Evolutionary conservation across 2,113 vertebrate genomes (phyloP).

Genomic region (Syngnathus typhle): DNA sequence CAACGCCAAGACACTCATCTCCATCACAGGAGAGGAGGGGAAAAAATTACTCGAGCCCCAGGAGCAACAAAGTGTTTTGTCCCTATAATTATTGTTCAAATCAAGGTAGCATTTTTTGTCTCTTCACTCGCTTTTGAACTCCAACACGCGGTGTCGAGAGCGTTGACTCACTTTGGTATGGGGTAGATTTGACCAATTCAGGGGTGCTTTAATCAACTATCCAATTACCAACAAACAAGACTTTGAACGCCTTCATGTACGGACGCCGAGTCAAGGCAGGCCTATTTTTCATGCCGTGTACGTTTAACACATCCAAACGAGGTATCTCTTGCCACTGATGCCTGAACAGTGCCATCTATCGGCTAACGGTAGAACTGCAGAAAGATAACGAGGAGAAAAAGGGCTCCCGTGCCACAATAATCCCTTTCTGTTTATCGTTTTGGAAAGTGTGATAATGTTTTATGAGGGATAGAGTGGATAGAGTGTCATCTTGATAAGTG

Average conservation of each 20-base stretch:
- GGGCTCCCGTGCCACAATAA: neutral
- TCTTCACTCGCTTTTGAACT: constrained; percentile 42
- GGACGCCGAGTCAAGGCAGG: constrained; percentile 46
- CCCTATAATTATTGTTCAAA: constrained; percentile 58
- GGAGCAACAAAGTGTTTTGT: neutral
- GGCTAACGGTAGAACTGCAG: constrained; percentile 28
- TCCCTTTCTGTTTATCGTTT: constrained; percentile 1
- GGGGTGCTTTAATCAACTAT: constrained; percentile 53
- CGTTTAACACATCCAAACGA: constrained; percentile 35
- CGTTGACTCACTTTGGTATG: constrained; percentile 37
- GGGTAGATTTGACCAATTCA: constrained; percentile 43
- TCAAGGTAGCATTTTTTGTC: constrained; percentile 56
- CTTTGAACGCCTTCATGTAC: constrained; percentile 40
- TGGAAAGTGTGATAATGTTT: constrained; percentile 1
- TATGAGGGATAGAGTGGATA: neutral
- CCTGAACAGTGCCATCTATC: constrained; percentile 64
- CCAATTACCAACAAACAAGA: constrained; percentile 61
- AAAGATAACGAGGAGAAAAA: neutral
- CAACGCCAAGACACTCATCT: constrained; percentile 51
- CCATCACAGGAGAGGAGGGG: constrained; percentile 42
- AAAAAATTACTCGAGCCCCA: neutral
- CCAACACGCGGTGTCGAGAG: constrained; percentile 31
- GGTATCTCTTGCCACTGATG: constrained; percentile 19
- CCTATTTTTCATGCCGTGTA: constrained; percentile 41
- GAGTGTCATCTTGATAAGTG: constrained; percentile 7